Conservation (phyloP, 2,797 vertebrate species). For the Varecia variegata region DNA sequence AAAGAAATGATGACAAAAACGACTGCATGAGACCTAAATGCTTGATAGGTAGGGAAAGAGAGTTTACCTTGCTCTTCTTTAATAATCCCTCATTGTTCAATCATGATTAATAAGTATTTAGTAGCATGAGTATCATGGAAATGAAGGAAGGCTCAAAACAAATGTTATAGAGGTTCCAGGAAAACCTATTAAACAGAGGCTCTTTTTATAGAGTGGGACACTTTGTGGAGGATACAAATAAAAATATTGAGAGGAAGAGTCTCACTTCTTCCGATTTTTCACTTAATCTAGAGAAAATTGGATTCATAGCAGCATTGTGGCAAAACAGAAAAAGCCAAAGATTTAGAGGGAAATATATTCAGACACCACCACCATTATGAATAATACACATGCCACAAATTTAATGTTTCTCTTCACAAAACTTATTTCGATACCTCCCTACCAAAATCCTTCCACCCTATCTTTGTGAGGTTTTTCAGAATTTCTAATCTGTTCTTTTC, state of each 20-base stretch:
- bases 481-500: conserved; percentile 65
- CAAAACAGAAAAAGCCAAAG: background rate
- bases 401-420: background rate
- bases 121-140: background rate
- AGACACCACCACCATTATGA: background rate
- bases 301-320: background rate
- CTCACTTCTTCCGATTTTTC: background rate
- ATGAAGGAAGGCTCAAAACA: background rate
- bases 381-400: background rate
- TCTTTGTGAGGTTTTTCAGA: conserved; percentile 41
- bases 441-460: background rate
- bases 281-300: background rate
- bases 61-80: background rate
- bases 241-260: background rate
- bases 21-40: background rate
- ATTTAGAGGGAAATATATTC: conserved; percentile 28
- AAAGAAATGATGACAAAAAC: background rate
- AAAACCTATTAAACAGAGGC: background rate
- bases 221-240: background rate
- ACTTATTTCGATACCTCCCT: background rate
- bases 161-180: background rate
- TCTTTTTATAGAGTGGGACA: background rate
- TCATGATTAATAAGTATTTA: background rate
- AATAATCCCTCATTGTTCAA: background rate
- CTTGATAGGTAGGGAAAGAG: background rate